Evolutionary conservation across 2,113 vertebrate species (phyloP).

Genomic region (Rhodinocichla rosea): DNA sequence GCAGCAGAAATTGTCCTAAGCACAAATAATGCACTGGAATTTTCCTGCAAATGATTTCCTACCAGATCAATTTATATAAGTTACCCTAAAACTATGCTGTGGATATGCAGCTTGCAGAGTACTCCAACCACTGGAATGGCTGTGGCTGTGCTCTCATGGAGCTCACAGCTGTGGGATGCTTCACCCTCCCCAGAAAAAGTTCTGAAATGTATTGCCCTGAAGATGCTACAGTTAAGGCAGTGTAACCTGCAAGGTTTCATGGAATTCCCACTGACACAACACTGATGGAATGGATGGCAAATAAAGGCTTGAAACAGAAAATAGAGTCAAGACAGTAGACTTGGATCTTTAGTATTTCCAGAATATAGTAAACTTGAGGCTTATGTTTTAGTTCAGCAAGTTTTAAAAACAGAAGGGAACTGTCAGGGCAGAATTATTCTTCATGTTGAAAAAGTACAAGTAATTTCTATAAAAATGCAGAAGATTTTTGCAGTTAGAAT

Average conservation of each 20-base stretch:
- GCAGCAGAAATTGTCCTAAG: not conserved
- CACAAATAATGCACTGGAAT: not conserved
- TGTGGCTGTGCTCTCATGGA: accelerated
- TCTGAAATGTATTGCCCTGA: not conserved
- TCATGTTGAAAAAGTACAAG: not conserved
- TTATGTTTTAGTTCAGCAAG: not conserved
- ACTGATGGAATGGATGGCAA: not conserved
- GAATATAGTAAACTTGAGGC: not conserved
- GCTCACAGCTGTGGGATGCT: not conserved
- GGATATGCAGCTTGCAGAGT: not conserved
- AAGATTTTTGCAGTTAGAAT: not conserved
- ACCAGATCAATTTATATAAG: not conserved
- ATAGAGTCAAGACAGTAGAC: not conserved
- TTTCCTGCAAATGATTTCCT: not conserved
- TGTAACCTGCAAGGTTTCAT: not conserved
- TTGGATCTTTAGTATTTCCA: not conserved
- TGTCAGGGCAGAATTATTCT: not conserved
- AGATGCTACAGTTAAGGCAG: not conserved
- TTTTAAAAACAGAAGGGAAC: not conserved
- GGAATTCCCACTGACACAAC: not conserved
- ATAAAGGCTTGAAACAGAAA: not conserved
- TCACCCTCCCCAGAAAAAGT: not conserved
- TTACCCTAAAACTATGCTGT: not conserved
- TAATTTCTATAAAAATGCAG: not conserved
- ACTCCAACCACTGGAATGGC: not conserved